These are phyloP conservation scores for Dicaeum eximium DNA, from an alignment of 2,113 vertebrate genomes.

Conservation along the genomic window DNA sequence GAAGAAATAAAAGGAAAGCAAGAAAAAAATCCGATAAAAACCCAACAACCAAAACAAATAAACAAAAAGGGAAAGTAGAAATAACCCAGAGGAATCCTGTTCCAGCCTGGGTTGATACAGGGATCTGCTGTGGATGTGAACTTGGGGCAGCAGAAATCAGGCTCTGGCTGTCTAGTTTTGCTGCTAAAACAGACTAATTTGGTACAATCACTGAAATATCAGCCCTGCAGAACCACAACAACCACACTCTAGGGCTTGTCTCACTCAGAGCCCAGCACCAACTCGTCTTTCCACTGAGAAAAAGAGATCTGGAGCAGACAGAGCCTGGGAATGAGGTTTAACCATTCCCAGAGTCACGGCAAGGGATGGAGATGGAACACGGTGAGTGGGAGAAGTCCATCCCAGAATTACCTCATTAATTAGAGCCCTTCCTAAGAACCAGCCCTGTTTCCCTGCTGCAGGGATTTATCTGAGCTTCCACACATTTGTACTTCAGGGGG, in stretches of 20 bases:
- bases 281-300: neutral
- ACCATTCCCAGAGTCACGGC: fast-evolving
- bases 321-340: neutral
- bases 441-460: neutral
- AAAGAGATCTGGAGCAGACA: neutral
- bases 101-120: neutral
- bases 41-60: neutral
- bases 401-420: neutral
- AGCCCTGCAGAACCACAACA: fast-evolving
- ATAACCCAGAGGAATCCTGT: neutral
- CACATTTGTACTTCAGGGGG: fast-evolving
- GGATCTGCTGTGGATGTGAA: neutral
- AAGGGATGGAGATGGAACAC: neutral
- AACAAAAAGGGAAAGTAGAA: neutral
- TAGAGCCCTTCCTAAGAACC: neutral
- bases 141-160: neutral
- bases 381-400: fast-evolving
- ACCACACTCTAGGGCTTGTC: fast-evolving
- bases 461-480: neutral
- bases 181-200: neutral
- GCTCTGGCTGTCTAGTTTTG: neutral
- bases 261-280: fast-evolving
- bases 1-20: neutral
- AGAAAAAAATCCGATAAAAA: neutral
- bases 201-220: neutral